Conservation (phyloP, 2,797 vertebrate genomes). For the Paguma larvata region DNA sequence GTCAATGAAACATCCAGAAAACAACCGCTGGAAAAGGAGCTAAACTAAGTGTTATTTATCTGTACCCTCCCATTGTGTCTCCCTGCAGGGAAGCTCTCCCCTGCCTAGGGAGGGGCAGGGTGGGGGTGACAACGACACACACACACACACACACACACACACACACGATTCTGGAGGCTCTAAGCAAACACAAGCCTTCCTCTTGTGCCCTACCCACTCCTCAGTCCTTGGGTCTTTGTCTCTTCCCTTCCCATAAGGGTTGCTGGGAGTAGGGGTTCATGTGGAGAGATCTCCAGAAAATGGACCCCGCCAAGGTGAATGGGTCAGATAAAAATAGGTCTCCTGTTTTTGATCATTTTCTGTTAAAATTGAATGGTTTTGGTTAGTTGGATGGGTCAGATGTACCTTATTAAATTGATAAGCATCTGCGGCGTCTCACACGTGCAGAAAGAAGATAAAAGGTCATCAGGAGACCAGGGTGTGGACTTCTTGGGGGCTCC, state of each 20-base stretch:
- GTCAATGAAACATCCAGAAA: constrained; percentile 46
- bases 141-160: too few relatives aligned
- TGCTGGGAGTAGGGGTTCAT: neutral
- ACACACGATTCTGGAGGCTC: neutral
- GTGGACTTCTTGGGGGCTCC: neutral
- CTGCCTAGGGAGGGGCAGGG: neutral
- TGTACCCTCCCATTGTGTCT: neutral
- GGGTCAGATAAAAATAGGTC: neutral
- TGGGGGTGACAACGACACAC: too few relatives aligned
- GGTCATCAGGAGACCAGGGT: neutral
- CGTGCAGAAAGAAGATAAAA: neutral
- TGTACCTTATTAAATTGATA: neutral
- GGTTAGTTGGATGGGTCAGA: neutral
- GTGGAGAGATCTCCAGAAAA: neutral
- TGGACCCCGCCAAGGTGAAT: neutral
- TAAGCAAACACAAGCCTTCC: neutral
- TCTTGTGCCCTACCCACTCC: neutral
- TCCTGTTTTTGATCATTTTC: neutral
- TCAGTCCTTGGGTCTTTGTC: neutral
- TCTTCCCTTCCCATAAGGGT: neutral
- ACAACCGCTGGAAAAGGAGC: constrained; percentile 1
- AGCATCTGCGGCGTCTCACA: neutral
- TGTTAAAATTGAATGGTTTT: neutral
- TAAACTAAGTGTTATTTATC: constrained; percentile 3
- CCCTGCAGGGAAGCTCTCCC: neutral